Conservation (phyloP, 2,888 invertebrate species). For the Stenchaetothrips biformis region DNA sequence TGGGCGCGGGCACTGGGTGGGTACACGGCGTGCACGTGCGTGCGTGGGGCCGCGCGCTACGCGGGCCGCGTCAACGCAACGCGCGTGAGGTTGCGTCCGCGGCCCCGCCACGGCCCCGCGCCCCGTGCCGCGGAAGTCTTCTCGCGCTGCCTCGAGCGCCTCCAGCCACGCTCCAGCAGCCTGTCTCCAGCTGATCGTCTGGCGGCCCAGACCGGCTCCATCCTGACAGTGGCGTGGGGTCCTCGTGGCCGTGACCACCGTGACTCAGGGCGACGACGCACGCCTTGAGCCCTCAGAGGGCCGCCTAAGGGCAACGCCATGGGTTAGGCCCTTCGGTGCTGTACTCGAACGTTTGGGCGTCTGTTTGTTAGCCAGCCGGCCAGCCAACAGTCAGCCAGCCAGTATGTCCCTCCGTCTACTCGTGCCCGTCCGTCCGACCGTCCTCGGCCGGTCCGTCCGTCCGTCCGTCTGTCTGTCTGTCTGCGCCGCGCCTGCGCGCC, state of each 20-base stretch:
- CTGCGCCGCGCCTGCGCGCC: conserved; percentile 13
- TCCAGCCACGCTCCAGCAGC: background rate
- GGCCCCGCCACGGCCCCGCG: too few species aligned
- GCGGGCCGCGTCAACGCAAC: too few species aligned
- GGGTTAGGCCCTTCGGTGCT: background rate
- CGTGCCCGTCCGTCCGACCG: background rate
- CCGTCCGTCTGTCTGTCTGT: background rate
- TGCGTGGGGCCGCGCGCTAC: too few species aligned
- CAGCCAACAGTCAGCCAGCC: background rate
- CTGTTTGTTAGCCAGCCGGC: conserved; percentile 9
- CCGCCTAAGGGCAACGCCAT: background rate
- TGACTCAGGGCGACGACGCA: background rate
- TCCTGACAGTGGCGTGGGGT: too few species aligned
- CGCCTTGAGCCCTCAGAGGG: background rate
- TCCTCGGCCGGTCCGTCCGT: background rate
- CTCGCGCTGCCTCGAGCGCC: background rate
- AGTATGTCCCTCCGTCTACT: conserved; percentile 19
- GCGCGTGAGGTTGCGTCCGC: too few species aligned
- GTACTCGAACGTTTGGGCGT: background rate
- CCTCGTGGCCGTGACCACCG: background rate
- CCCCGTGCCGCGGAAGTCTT: too few species aligned
- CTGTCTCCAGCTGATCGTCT: background rate
- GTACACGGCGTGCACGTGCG: too few species aligned
- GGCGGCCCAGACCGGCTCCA: too few species aligned
- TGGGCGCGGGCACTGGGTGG: background rate